These are phyloP conservation scores for Echinometra lucunter DNA, from an alignment of 53 echinoderm and acorn worm genomes.

Conservation along the genomic window DNA sequence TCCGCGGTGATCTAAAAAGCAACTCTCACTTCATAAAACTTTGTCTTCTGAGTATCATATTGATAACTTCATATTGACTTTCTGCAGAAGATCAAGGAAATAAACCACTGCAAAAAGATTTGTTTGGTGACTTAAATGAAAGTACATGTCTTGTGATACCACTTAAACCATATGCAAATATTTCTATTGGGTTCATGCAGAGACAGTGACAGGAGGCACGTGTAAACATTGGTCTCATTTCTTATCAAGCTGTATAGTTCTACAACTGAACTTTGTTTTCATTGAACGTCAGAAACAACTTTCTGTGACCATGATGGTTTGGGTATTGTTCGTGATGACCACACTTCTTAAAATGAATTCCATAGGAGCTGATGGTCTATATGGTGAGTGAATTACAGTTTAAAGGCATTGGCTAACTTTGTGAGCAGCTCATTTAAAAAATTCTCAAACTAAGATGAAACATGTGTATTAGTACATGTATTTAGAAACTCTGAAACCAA, in stretches of 20 bases:
- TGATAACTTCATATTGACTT: too few species aligned
- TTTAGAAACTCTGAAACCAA: too few species aligned
- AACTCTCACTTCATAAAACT: too few species aligned
- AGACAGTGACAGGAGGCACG: not conserved
- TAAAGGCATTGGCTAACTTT: too few species aligned
- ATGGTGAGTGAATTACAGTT: slow-evolving; percentile 9
- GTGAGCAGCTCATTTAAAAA: too few species aligned
- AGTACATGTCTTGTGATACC: not conserved
- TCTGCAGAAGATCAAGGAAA: too few species aligned
- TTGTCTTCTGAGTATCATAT: too few species aligned
- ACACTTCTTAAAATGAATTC: not conserved
- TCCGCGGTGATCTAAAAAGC: too few species aligned
- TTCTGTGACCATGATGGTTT: not conserved
- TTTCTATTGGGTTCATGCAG: not conserved
- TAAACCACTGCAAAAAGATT: not conserved
- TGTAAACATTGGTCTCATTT: not conserved
- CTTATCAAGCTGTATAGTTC: not conserved
- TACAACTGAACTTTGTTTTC: not conserved
- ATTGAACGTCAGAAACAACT: not conserved
- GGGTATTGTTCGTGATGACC: not conserved
- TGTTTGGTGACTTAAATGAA: not conserved
- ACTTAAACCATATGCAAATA: not conserved
- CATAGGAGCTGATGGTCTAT: not conserved
- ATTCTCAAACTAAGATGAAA: too few species aligned
- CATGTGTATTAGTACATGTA: too few species aligned